Evolutionary conservation across 2,113 vertebrate species (phyloP).

Genomic region (Nothoprocta pentlandii): DNA sequence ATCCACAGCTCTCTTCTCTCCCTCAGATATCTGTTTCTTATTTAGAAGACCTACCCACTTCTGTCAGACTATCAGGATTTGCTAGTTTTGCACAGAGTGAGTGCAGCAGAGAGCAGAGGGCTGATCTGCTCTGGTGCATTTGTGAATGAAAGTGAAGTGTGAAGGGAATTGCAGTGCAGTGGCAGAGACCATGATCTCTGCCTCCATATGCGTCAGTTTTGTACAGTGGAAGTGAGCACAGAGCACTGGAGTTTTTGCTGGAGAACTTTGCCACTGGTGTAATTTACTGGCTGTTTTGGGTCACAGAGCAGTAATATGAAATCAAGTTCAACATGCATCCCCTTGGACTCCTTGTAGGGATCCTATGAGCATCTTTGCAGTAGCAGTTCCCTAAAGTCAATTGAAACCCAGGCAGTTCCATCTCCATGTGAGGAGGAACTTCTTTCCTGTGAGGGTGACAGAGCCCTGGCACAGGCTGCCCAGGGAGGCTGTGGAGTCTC

Average conservation of each 20-base stretch:
- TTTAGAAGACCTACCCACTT: not conserved
- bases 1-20: not conserved
- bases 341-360: not conserved
- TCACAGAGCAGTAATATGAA: not conserved
- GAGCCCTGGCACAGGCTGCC: no score
- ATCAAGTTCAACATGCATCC: not conserved
- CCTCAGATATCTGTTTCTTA: not conserved
- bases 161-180: not conserved
- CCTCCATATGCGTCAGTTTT: not conserved
- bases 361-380: not conserved
- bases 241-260: not conserved
- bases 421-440: no score
- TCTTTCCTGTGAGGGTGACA: no score
- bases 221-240: not conserved
- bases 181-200: not conserved
- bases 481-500: no score
- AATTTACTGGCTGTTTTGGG: not conserved
- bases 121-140: not conserved
- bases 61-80: not conserved
- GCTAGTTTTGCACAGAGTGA: not conserved
- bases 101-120: not conserved
- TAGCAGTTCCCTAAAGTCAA: not conserved
- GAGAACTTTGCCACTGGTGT: not conserved
- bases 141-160: rapidly evolving
- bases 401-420: no score